phyloP scores from a whole-genome alignment of 2,797 vertebrate genomes.

The Falco novaeseelandiae region DNA sequence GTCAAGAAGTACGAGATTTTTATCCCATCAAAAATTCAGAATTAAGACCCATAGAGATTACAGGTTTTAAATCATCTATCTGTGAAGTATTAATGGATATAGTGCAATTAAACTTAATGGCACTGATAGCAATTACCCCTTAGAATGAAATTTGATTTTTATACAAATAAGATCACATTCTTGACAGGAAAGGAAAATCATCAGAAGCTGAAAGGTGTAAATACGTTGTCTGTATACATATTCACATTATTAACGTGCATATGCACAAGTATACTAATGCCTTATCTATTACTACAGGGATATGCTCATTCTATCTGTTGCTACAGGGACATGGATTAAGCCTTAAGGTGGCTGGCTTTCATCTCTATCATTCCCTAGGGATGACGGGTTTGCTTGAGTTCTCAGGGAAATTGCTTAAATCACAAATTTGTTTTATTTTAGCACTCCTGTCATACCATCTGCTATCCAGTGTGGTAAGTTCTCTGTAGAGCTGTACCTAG shows the following conservation, averaged over 20 bases:
- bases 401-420: background rate
- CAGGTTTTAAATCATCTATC: background rate
- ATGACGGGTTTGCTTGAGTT: background rate
- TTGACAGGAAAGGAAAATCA: background rate
- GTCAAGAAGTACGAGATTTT: background rate
- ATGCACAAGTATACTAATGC: background rate
- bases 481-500: background rate
- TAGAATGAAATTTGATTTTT: background rate
- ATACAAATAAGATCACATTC: background rate
- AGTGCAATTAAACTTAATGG: background rate
- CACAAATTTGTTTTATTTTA: background rate
- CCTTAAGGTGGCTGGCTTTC: background rate
- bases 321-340: background rate
- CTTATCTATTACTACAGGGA: background rate
- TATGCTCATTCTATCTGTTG: rapidly evolving
- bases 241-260: background rate
- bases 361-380: background rate
- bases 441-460: background rate
- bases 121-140: background rate
- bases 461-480: background rate
- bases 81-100: background rate
- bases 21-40: background rate
- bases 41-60: background rate
- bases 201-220: background rate
- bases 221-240: background rate